Evolutionary conservation across 2,113 vertebrate genomes (phyloP).

Genomic region (Morone chrysops): DNA sequence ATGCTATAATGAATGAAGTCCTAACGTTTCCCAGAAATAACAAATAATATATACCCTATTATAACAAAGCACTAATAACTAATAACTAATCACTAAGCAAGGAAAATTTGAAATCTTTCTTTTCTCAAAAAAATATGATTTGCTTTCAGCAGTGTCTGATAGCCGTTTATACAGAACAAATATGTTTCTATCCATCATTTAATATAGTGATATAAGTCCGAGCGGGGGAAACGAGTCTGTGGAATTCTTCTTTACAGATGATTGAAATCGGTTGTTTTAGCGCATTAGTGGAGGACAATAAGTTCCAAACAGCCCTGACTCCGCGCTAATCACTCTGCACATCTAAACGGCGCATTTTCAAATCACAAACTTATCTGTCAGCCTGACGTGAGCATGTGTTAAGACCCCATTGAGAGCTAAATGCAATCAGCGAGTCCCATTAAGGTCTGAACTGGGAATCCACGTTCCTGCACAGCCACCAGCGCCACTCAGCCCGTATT

Average conservation of each 20-base stretch:
- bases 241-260: neutral
- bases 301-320: neutral
- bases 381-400: constrained; percentile 44
- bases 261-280: constrained; percentile 24
- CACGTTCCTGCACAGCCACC: constrained; percentile 64
- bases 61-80: no score
- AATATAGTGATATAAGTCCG: neutral
- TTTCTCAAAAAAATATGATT: no score
- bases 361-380: constrained; percentile 48
- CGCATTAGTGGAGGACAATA: constrained; percentile 21
- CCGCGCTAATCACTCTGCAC: constrained; percentile 33
- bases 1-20: no score
- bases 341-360: constrained; percentile 38
- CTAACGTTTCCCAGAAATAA: no score
- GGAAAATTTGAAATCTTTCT: no score
- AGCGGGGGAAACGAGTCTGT: neutral
- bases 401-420: constrained; percentile 51
- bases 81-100: no score
- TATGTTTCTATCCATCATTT: neutral
- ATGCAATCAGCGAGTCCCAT: constrained; percentile 69
- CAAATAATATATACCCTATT: no score
- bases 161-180: no score
- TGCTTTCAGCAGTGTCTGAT: no score
- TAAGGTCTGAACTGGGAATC: constrained; percentile 66
- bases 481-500: constrained; percentile 52